phyloP scores from a whole-genome alignment of 2,888 invertebrate genomes.

The Perdita meconis region DNA sequence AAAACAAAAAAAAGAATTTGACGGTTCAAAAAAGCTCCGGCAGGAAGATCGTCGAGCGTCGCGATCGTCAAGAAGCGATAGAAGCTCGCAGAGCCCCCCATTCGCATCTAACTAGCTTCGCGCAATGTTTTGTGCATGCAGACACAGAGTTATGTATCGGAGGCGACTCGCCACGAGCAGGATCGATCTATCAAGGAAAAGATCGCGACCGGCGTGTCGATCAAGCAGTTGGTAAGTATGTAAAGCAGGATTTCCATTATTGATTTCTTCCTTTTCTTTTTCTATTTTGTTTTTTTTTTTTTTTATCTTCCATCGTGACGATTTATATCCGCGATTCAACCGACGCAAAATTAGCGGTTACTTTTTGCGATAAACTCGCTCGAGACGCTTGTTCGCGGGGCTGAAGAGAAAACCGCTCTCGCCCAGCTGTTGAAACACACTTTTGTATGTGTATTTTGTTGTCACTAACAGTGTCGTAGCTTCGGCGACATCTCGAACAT shows the following conservation, averaged over 20 bases:
- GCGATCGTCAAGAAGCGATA: constrained; percentile 9
- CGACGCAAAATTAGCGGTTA: background rate
- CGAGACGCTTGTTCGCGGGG: constrained; percentile 23
- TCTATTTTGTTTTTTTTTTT: too few species aligned
- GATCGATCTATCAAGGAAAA: constrained; percentile 82
- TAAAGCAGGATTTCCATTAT: background rate
- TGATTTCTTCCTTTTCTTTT: background rate
- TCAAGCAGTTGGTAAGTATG: constrained; percentile 85
- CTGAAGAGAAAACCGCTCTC: constrained; percentile 31
- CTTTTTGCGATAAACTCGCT: background rate
- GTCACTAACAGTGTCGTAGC: constrained; percentile 86
- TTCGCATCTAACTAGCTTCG: constrained; percentile 58
- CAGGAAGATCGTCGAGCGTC: background rate
- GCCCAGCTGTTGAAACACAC: constrained; percentile 55
- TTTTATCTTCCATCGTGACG: background rate
- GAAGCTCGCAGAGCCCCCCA: constrained; percentile 7
- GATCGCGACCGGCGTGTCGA: constrained; percentile 85
- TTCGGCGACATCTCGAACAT: constrained; percentile 87
- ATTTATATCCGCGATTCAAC: too few species aligned
- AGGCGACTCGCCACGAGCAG: constrained; percentile 80
- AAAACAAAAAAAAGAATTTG: too few species aligned
- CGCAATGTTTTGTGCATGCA: constrained; percentile 78
- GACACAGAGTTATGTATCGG: constrained; percentile 83
- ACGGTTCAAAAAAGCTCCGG: too few species aligned
- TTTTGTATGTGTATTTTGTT: constrained; percentile 77